phyloP scores from a whole-genome alignment of 2,888 invertebrate genomes.

The Tortricodes alternella region DNA sequence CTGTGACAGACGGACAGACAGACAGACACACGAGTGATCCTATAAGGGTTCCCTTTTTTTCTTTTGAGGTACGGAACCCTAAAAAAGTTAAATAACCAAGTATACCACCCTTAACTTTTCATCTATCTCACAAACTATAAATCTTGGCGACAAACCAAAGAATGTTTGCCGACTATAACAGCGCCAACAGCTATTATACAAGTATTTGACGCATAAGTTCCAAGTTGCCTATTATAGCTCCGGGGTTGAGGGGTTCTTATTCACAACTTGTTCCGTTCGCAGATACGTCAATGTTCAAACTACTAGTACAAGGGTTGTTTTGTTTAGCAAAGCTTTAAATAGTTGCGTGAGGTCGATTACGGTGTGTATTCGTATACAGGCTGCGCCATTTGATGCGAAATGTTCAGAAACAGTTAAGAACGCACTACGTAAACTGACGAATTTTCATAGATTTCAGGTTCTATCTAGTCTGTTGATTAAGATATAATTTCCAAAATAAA shows the following conservation, averaged over 20 bases:
- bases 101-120: neutral
- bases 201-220: slow-evolving; percentile 30
- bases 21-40: too few relatives aligned
- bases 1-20: too few relatives aligned
- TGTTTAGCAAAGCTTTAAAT: slow-evolving; percentile 21
- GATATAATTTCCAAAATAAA: too few relatives aligned
- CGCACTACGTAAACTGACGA: too few relatives aligned
- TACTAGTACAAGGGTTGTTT: slow-evolving; percentile 25
- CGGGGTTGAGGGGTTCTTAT: slow-evolving; percentile 27
- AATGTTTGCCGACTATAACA: slow-evolving; percentile 24
- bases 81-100: too few relatives aligned
- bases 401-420: too few relatives aligned
- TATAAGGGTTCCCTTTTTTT: too few relatives aligned
- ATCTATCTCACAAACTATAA: slow-evolving; percentile 22
- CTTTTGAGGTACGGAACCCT: too few relatives aligned
- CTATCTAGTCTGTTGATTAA: too few relatives aligned
- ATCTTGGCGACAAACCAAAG: slow-evolving; percentile 24
- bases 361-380: neutral
- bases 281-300: slow-evolving; percentile 29
- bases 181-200: slow-evolving; percentile 28
- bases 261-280: slow-evolving; percentile 26
- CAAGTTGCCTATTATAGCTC: slow-evolving; percentile 27
- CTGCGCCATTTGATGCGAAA: too few relatives aligned
- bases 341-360: slow-evolving; percentile 1
- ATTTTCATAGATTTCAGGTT: too few relatives aligned